Evolutionary conservation across 1,140 invertebrate genomes (phyloP).

Genomic region (Sesamia nonagrioides): DNA sequence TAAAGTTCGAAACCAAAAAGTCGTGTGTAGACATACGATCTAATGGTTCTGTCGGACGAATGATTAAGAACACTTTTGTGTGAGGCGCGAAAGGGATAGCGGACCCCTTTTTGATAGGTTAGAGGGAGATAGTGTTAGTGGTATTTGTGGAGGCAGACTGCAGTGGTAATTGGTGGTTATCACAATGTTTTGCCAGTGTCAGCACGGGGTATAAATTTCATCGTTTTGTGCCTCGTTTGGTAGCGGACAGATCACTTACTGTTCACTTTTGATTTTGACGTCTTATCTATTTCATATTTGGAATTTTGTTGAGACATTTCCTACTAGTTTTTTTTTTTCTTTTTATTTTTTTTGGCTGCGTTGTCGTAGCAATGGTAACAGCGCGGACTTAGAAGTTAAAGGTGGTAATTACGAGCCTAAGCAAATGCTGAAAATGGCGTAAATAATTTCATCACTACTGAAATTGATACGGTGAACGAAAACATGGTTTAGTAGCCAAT

Average conservation of each 20-base stretch:
- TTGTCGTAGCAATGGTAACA: too few species aligned
- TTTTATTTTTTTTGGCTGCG: neutral
- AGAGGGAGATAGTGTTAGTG: constrained; percentile 60
- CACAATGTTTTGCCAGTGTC: constrained; percentile 82
- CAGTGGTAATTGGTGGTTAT: constrained; percentile 84
- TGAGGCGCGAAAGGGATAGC: constrained; percentile 60
- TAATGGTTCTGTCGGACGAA: constrained; percentile 49
- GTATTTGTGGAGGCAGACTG: constrained; percentile 74
- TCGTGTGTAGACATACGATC: constrained; percentile 16
- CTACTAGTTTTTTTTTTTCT: too few species aligned
- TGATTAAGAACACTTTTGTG: constrained; percentile 75
- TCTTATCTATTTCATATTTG: neutral
- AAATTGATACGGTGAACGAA: too few species aligned
- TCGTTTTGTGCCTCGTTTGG: constrained; percentile 73
- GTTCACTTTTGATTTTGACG: neutral
- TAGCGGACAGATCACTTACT: neutral
- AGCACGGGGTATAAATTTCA: constrained; percentile 76
- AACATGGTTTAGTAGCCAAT: too few species aligned
- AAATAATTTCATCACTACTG: too few species aligned
- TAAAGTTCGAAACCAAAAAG: neutral
- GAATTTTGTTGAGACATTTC: neutral
- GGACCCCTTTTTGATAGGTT: neutral
- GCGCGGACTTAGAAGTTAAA: too few species aligned
- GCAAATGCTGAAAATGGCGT: too few species aligned
- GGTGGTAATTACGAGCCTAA: too few species aligned